phyloP scores from a whole-genome alignment of 2,888 invertebrate genomes.

The Leptinotarsa rubiginosa region DNA sequence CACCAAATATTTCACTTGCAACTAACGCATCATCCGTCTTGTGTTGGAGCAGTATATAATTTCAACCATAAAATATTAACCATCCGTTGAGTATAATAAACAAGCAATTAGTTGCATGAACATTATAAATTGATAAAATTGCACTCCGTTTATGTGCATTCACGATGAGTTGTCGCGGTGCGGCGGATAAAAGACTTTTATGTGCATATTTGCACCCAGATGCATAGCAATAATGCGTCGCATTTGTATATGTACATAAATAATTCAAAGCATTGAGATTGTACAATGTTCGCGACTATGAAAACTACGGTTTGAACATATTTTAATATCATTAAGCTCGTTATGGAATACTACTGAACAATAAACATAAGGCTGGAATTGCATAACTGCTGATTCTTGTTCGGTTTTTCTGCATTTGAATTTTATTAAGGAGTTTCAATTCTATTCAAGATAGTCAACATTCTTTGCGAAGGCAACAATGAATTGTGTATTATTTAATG shows the following conservation, averaged over 20 bases:
- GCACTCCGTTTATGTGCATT: conserved; percentile 35
- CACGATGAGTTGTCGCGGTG: conserved; percentile 31
- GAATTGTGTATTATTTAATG: neutral
- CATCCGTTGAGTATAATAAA: conserved; percentile 37
- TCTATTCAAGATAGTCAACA: neutral
- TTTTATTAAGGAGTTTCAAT: conserved; percentile 20
- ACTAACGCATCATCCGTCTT: neutral
- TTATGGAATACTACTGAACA: conserved; percentile 22
- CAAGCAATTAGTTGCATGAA: conserved; percentile 36
- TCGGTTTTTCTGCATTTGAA: conserved; percentile 1
- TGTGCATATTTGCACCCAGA: conserved; percentile 39
- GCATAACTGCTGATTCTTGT: conserved; percentile 13
- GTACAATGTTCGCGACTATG: conserved; percentile 21
- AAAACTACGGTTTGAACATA: conserved; percentile 26
- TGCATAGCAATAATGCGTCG: conserved; percentile 25
- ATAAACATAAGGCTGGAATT: conserved; percentile 20
- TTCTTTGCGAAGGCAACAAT: conserved; percentile 6
- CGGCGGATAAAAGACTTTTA: conserved; percentile 38
- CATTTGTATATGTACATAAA: conserved; percentile 35
- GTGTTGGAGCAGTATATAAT: conserved; percentile 4
- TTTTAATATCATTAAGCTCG: conserved; percentile 25
- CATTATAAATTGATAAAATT: conserved; percentile 40
- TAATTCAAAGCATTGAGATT: conserved; percentile 37
- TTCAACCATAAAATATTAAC: conserved; percentile 27
- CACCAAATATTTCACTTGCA: neutral